Evolutionary conservation across 30 jellyfish, hydroid and myxozoan species (phyloP), one percentile per base, ranked within the genome.

Genomic region (Cassiopea xamachana): DNA sequence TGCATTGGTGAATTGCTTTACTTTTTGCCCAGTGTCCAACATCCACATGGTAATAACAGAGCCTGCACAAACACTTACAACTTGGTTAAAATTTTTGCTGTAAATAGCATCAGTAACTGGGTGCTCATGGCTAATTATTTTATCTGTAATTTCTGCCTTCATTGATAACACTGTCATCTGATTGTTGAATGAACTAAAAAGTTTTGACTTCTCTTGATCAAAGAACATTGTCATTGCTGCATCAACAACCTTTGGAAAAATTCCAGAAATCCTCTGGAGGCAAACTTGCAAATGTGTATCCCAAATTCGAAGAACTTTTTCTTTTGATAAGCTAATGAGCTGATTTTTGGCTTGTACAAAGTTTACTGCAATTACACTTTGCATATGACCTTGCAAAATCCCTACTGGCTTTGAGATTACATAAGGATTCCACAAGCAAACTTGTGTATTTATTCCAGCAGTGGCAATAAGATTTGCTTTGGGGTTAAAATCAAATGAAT

Each of bases 341-440:
- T 92, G 99, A 27, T 68, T 73, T 64, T 84, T 96, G 73, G 78
- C 77, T 18, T 83, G 94, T 13, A 92, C 92, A 75, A 96, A 96
- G 51, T 68, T 77, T 15, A 96, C 99, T 59, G 92, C 89, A 39
- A 88, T 79, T 12, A 96, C 97, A 81, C 94, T 86, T 55, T 91
- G 98, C 98, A 89, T 92, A 81, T 96, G 99, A 18, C 98, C 99
- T 77, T 96, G 97, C 51, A 96, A 68, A 16, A 91, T 78, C 15
- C 99, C 99, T 62, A 96, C 93, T 1, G 99, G 99, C 64, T 96
- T 96, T 2, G 97, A 91, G 10, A 89, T 89, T 78, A 91, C 98
- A 87, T 87, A 96, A 6, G 99, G 99, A 84, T 96, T 96, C 99
- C 99, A 96, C 62, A 96, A 69, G 62, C 99, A 96, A 17, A 96